Conservation (phyloP, 2,113 vertebrate species). For the Ptyas mucosa region DNA sequence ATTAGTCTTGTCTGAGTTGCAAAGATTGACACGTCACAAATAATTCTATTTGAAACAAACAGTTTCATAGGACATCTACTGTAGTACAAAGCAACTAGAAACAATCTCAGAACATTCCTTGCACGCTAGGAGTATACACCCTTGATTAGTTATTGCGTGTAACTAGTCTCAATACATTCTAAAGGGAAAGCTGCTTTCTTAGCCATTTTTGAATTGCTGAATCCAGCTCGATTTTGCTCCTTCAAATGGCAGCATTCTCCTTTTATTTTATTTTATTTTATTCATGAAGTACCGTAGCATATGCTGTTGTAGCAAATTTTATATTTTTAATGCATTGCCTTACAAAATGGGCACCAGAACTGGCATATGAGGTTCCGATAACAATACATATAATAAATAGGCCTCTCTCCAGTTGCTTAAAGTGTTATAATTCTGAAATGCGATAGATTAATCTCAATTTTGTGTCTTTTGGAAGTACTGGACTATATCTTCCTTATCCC, state of each 20-base stretch:
- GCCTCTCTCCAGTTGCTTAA: neutral
- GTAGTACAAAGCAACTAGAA: slow-evolving; percentile 45
- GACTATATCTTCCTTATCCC: neutral
- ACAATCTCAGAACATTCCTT: slow-evolving; percentile 25
- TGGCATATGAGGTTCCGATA: neutral
- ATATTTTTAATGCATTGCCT: neutral
- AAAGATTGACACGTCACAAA: neutral
- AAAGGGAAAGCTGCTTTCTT: slow-evolving; percentile 7
- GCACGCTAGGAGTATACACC: slow-evolving; percentile 18
- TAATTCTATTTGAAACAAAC: neutral
- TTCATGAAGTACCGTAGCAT: neutral
- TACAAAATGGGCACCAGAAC: neutral
- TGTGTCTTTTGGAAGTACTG: neutral
- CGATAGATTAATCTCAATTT: neutral
- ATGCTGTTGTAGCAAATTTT: neutral
- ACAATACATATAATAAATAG: neutral
- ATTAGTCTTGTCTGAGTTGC: neutral
- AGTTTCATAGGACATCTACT: neutral
- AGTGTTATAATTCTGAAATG: neutral
- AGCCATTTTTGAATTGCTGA: slow-evolving; percentile 52
- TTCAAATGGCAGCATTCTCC: neutral
- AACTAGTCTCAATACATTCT: slow-evolving; percentile 37
- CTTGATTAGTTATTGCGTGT: slow-evolving; percentile 49
- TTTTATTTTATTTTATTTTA: neutral
- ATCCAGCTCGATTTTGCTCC: neutral